A percentile compares a stretch with the other conserved stretches of the same genome.
Evolutionary conservation across 2,888 invertebrate genomes (phyloP).

Genomic region (Habrosyne pyritoides): DNA sequence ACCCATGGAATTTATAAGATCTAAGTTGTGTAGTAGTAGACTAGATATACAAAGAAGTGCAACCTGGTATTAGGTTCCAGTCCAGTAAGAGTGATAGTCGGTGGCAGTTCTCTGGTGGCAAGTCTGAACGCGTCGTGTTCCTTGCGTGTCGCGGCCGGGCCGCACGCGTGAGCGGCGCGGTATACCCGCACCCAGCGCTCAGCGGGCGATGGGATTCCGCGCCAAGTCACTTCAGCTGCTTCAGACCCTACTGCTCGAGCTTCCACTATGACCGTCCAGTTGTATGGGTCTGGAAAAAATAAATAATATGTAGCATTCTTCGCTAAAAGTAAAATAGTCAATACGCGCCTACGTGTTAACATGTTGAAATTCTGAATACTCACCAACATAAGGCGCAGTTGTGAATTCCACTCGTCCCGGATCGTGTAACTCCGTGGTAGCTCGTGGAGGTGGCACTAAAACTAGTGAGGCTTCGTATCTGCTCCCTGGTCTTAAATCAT

Average conservation of each 20-base stretch:
- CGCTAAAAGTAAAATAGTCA: too few relatives aligned
- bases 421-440: constrained; percentile 90
- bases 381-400: constrained; percentile 88
- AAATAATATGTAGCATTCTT: too few relatives aligned
- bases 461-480: constrained; percentile 93
- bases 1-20: too few relatives aligned
- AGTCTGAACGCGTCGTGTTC: constrained; percentile 74
- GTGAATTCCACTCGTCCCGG: constrained; percentile 87
- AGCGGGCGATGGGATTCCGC: constrained; percentile 93
- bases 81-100: constrained; percentile 60
- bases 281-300: constrained; percentile 87
- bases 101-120: constrained; percentile 66
- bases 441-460: constrained; percentile 92
- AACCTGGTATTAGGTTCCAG: constrained; percentile 85
- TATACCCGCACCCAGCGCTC: constrained; percentile 96
- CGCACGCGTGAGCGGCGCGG: constrained; percentile 87
- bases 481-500: constrained; percentile 90
- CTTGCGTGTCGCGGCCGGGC: constrained; percentile 51
- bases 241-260: constrained; percentile 89
- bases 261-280: constrained; percentile 91
- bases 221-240: constrained; percentile 91
- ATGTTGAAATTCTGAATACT: constrained; percentile 39
- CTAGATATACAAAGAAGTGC: too few relatives aligned
- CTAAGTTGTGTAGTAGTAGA: too few relatives aligned
- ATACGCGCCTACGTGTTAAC: too few relatives aligned